Percentiles rank a stretch among this genome's conserved stretches.
Evolutionary conservation across 2,113 vertebrate genomes (phyloP).

Genomic region (Nerophis ophidion): DNA sequence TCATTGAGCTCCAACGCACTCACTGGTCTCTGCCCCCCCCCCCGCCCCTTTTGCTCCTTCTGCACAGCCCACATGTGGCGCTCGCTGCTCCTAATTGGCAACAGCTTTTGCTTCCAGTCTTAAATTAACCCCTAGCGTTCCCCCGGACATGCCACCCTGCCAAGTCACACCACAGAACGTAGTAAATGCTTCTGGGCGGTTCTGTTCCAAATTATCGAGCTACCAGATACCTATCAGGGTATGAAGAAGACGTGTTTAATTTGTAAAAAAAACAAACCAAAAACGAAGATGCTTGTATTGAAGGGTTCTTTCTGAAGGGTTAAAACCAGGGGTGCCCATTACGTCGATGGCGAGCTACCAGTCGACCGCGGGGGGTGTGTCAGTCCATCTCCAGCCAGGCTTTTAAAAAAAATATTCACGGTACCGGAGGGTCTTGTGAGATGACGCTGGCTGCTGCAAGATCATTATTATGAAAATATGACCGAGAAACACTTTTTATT

Average conservation of each 20-base stretch:
- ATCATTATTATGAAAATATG: no score
- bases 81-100: conserved; percentile 73
- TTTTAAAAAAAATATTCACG: no score
- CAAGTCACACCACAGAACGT: conserved; percentile 28
- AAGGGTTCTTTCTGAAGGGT: no score
- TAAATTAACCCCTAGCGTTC: conserved; percentile 72
- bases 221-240: background rate
- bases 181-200: background rate
- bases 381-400: no score
- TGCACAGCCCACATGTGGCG: conserved; percentile 65
- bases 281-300: no score
- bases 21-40: conserved; percentile 40
- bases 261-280: no score
- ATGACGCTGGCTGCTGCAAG: no score
- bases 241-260: background rate
- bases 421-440: no score
- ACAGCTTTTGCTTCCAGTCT: conserved; percentile 69
- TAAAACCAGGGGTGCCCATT: no score
- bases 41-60: conserved; percentile 44
- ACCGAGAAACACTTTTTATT: no score
- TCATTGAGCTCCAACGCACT: conserved; percentile 27
- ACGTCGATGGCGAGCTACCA: no score
- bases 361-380: no score
- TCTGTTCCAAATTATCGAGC: background rate
- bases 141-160: conserved; percentile 49